Evolutionary conservation across 2,888 invertebrate species (phyloP).

Genomic region (Ischnura elegans): DNA sequence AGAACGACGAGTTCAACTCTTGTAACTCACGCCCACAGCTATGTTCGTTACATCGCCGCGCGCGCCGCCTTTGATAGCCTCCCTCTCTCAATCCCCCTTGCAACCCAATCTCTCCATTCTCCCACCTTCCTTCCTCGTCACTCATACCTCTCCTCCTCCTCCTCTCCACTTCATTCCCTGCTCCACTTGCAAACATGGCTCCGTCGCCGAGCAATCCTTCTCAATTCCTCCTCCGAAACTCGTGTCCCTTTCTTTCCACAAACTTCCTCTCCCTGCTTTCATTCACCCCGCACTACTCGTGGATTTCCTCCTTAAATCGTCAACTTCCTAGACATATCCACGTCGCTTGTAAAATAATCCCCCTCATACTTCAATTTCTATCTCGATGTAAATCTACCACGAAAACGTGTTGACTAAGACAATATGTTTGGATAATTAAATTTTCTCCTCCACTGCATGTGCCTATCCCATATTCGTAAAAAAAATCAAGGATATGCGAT

Average conservation of each 20-base stretch:
- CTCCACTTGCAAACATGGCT: not conserved
- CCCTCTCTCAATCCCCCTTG: not conserved
- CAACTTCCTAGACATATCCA: not conserved
- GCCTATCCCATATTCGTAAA: too few species aligned
- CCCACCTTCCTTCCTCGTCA: not conserved
- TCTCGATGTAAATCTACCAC: too few species aligned
- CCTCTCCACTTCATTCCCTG: not conserved
- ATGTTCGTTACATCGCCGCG: conserved; percentile 50
- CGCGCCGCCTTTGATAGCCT: conserved; percentile 30
- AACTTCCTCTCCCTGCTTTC: not conserved
- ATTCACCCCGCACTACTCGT: not conserved
- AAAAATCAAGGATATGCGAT: too few species aligned
- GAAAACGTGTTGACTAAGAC: too few species aligned
- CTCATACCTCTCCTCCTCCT: not conserved
- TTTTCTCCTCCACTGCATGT: too few species aligned
- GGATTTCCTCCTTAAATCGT: not conserved
- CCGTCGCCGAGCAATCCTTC: not conserved
- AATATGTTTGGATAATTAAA: too few species aligned
- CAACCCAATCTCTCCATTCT: not conserved
- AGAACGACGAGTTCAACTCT: conserved; percentile 56
- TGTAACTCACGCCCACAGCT: conserved; percentile 53
- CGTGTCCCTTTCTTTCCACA: not conserved
- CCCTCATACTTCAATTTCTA: too few species aligned
- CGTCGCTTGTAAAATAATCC: too few species aligned
- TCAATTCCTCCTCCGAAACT: not conserved